Conservation (phyloP, 1,140 invertebrate genomes). For the Megalopta genalis region DNA sequence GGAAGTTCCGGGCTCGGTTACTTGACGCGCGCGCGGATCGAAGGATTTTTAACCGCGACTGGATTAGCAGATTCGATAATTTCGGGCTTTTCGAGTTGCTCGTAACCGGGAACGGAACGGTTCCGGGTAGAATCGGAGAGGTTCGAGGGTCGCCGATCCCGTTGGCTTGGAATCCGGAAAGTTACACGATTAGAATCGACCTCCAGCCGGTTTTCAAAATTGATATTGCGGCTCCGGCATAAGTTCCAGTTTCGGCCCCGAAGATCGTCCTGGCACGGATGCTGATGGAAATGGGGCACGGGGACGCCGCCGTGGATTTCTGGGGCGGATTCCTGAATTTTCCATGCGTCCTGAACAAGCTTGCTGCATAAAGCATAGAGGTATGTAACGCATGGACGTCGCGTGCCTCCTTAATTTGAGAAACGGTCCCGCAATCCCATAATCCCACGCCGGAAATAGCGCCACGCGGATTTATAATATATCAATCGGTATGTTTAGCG, state of each 20-base stretch:
- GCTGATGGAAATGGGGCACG: neutral
- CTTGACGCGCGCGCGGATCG: too few species aligned
- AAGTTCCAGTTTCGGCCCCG: neutral
- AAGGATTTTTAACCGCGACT: too few species aligned
- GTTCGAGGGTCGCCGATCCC: neutral
- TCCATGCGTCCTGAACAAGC: neutral
- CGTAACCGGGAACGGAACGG: neutral
- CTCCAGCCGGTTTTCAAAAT: neutral
- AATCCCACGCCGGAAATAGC: neutral
- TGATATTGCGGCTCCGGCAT: neutral
- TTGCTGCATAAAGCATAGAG: neutral
- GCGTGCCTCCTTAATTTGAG: conserved; percentile 3
- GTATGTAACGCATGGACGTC: neutral
- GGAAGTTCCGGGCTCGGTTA: too few species aligned
- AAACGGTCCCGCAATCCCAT: neutral
- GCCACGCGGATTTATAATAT: neutral
- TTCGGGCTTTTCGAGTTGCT: neutral
- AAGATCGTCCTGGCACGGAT: neutral
- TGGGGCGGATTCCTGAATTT: conserved; percentile 7
- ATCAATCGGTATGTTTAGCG: neutral
- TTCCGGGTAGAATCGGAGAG: neutral
- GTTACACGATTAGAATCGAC: neutral
- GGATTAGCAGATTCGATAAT: too few species aligned
- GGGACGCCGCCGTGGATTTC: neutral
- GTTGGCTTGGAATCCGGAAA: neutral